A percentile compares a stretch with the other conserved stretches of the same genome.
Evolutionary conservation across 2,797 vertebrate genomes (phyloP).

Genomic region (Hipposideros larvatus): DNA sequence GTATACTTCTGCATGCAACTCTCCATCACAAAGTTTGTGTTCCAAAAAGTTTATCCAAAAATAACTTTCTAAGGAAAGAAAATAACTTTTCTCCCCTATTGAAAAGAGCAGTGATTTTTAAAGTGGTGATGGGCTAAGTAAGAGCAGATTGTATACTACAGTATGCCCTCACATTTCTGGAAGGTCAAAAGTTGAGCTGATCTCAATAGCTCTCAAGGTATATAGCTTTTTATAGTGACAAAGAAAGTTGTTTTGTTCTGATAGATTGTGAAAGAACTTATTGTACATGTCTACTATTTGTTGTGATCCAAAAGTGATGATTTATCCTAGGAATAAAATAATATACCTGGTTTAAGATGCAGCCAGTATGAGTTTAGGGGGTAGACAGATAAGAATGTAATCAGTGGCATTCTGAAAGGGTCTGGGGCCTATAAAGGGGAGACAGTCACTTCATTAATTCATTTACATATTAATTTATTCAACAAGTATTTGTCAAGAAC

Average conservation of each 20-base stretch:
- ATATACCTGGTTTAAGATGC: neutral
- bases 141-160: neutral
- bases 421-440: neutral
- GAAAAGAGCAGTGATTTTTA: neutral
- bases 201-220: neutral
- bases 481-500: neutral
- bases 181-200: neutral
- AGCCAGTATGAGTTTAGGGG: neutral
- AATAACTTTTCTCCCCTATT: neutral
- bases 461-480: neutral
- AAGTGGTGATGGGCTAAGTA: neutral
- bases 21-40: neutral
- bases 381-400: neutral
- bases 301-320: neutral
- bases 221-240: neutral
- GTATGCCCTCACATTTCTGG: neutral
- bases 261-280: neutral
- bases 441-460: neutral
- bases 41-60: neutral
- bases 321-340: neutral
- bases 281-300: neutral
- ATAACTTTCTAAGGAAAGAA: neutral
- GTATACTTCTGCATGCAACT: neutral
- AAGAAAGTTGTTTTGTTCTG: neutral
- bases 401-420: neutral